A percentile compares a stretch with the other conserved stretches of the same genome.
Evolutionary conservation across 2,113 vertebrate species (phyloP).

Genomic region (Spilogale gracilis): DNA sequence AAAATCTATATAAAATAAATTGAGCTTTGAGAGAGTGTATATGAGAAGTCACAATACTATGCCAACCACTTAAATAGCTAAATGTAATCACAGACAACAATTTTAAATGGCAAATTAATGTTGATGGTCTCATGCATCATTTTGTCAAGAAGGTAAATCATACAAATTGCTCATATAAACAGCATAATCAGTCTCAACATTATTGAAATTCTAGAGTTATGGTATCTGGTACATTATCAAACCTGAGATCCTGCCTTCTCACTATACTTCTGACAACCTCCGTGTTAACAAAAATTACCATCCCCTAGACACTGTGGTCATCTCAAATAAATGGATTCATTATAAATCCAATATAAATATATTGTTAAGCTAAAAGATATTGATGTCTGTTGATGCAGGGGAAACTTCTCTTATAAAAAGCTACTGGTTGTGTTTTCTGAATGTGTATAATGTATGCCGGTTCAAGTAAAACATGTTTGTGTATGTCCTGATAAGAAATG

Average conservation of each 20-base stretch:
- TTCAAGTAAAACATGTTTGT: not conserved
- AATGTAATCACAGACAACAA: constrained; percentile 34
- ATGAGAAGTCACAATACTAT: not conserved
- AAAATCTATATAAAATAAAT: not conserved
- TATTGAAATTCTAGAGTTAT: constrained; percentile 33
- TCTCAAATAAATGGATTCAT: not conserved
- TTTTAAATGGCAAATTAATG: constrained; percentile 46
- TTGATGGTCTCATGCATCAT: not conserved
- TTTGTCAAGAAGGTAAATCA: constrained; percentile 9
- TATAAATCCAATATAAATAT: not conserved
- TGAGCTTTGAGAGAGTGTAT: not conserved
- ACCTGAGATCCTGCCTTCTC: not conserved
- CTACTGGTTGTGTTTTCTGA: not conserved
- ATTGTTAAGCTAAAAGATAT: not conserved
- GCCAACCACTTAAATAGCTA: not conserved
- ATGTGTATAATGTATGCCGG: not conserved
- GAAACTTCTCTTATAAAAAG: not conserved
- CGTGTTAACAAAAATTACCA: constrained; percentile 24
- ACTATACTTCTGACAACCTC: not conserved
- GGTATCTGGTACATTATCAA: not conserved
- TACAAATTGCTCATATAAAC: not conserved
- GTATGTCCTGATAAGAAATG: not conserved
- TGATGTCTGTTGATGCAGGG: not conserved
- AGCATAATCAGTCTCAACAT: not conserved
- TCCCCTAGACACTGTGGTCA: not conserved